phyloP scores from a whole-genome alignment of 1,140 invertebrate species.

The Drosophila bipectinata region DNA sequence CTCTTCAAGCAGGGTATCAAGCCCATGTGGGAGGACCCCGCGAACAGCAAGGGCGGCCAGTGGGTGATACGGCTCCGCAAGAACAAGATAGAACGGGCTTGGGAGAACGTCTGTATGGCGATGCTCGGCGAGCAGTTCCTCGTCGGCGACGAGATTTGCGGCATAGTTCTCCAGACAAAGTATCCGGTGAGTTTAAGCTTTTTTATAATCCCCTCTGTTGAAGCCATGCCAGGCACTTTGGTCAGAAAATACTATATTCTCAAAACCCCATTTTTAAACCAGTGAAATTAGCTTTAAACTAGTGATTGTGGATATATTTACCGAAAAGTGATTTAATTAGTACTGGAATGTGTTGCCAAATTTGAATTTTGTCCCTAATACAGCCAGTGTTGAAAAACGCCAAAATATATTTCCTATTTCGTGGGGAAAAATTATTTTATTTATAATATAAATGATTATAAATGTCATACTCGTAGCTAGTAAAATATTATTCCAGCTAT shows the following conservation, averaged over 20 bases:
- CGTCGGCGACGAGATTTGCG: conserved; percentile 99
- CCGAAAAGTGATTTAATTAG: neutral
- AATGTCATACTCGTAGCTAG: conserved; percentile 6
- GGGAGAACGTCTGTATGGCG: conserved; percentile 99
- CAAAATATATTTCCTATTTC: neutral
- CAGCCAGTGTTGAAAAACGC: conserved; percentile 30
- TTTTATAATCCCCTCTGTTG: neutral
- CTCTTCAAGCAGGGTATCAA: conserved; percentile 99
- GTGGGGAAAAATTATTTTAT: neutral
- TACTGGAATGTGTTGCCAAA: neutral
- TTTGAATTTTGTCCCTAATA: neutral
- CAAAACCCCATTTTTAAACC: too few species aligned
- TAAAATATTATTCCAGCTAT: neutral
- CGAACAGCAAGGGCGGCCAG: conserved; percentile 97
- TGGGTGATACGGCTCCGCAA: conserved; percentile 98
- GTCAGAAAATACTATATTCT: neutral
- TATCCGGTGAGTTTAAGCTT: conserved; percentile 89
- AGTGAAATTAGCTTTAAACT: too few species aligned
- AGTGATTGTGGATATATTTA: neutral
- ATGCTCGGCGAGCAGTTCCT: conserved; percentile 99
- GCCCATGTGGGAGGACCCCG: conserved; percentile 99
- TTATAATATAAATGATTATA: conserved; percentile 10
- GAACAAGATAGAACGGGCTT: conserved; percentile 96
- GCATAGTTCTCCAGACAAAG: conserved; percentile 97
- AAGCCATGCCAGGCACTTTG: conserved; percentile 27